These are phyloP conservation scores for Sebastes vulpes DNA, from an alignment of 2,797 vertebrate species.

Conservation along the genomic window DNA sequence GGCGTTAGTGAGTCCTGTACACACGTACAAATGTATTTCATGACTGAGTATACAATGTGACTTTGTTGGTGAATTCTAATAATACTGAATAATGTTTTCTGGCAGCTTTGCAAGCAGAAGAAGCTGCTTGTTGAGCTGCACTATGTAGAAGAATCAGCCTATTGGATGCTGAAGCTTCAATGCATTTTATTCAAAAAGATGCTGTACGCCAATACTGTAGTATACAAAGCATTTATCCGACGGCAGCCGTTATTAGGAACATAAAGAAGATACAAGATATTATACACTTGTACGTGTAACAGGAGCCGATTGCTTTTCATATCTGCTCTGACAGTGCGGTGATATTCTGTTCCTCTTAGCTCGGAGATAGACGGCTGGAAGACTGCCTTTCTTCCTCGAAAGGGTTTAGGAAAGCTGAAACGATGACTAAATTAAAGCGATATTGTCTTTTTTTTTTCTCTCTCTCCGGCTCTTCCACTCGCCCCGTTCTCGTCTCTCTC, in stretches of 20 bases:
- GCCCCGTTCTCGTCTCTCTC: conserved; percentile 47
- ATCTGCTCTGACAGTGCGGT: conserved; percentile 35
- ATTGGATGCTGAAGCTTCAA: background rate
- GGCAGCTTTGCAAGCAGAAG: conserved; percentile 19
- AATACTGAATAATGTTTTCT: conserved; percentile 6
- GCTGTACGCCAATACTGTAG: background rate
- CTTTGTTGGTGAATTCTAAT: background rate
- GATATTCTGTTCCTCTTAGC: conserved; percentile 13
- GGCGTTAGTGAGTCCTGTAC: background rate
- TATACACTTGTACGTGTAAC: conserved; percentile 20
- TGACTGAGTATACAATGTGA: background rate
- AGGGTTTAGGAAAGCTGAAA: conserved; percentile 69
- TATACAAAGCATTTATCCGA: conserved; percentile 15
- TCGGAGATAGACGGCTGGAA: conserved; percentile 9
- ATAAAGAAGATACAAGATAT: conserved; percentile 45
- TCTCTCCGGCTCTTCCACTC: conserved; percentile 24
- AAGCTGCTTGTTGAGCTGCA: conserved; percentile 8
- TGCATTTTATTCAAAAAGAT: conserved; percentile 13
- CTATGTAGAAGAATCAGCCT: background rate
- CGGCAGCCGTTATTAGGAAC: conserved; percentile 22
- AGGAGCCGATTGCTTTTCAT: conserved; percentile 40
- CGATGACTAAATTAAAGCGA: conserved; percentile 82
- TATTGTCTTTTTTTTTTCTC: conserved; percentile 31
- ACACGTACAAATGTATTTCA: background rate
- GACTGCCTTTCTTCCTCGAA: conserved; percentile 35